phyloP scores from a whole-genome alignment of 2,888 invertebrate species.

The Panopea generosa region DNA sequence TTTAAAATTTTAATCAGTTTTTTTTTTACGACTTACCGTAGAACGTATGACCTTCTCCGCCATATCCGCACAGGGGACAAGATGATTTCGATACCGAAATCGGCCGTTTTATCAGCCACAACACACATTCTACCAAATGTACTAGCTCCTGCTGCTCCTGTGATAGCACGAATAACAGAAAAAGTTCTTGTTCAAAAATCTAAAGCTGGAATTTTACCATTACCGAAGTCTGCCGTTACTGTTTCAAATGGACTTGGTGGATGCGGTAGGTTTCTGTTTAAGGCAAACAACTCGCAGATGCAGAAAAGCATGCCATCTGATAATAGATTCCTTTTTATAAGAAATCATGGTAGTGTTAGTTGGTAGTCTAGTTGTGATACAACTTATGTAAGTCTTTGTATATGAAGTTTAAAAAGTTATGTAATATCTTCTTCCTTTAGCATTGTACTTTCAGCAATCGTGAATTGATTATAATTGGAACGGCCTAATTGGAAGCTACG shows the following conservation, averaged over 20 bases:
- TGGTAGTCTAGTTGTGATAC: too few species aligned
- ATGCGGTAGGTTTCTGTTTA: conserved; percentile 23
- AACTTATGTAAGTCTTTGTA: too few species aligned
- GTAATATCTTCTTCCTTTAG: too few species aligned
- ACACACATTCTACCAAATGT: conserved; percentile 70
- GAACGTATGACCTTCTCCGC: conserved; percentile 46
- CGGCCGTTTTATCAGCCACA: conserved; percentile 68
- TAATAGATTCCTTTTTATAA: too few species aligned
- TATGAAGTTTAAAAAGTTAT: too few species aligned
- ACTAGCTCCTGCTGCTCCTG: conserved; percentile 61
- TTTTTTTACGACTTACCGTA: conserved; percentile 13
- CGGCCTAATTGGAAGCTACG: too few species aligned
- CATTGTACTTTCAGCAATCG: too few species aligned
- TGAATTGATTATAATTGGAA: too few species aligned
- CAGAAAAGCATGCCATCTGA: too few species aligned
- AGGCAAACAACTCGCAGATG: conserved; percentile 56
- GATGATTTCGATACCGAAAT: conserved; percentile 71
- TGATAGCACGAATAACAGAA: conserved; percentile 52
- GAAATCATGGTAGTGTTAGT: too few species aligned
- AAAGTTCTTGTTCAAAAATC: conserved; percentile 21
- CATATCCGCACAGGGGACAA: conserved; percentile 19
- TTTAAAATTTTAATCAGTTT: too few species aligned
- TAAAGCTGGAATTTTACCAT: conserved; percentile 7
- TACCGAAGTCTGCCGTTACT: conserved; percentile 27
- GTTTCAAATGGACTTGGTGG: conserved; percentile 26